Evolutionary conservation across 2,113 vertebrate species (phyloP).

Genomic region (Bungarus multicinctus): DNA sequence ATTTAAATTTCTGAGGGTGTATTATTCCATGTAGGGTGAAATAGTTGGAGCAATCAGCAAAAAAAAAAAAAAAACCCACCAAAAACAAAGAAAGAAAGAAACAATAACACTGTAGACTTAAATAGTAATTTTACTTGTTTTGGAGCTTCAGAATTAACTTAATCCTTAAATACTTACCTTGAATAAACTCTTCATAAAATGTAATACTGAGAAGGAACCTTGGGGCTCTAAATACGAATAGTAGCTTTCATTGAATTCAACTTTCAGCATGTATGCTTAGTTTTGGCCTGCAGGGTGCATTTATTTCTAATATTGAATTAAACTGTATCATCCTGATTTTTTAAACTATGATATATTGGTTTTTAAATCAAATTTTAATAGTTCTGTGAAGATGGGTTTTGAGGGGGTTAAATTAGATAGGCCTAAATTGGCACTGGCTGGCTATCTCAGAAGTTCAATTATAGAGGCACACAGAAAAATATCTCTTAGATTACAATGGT

Average conservation of each 20-base stretch:
- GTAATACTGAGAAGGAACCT: not conserved
- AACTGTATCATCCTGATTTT: not conserved
- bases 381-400: not conserved
- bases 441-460: not conserved
- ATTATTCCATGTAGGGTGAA: not conserved
- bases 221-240: not conserved
- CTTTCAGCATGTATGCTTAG: not conserved
- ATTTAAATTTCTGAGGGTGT: not conserved
- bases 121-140: not conserved
- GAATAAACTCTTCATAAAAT: not conserved
- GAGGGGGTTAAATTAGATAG: not conserved
- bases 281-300: not conserved
- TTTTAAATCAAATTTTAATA: not conserved
- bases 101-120: too few species aligned
- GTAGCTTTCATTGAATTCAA: not conserved
- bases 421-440: not conserved
- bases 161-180: not conserved
- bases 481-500: not conserved
- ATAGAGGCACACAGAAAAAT: not conserved
- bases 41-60: not conserved
- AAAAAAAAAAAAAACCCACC: too few species aligned
- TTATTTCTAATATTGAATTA: not conserved
- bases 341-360: not conserved
- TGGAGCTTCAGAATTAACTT: not conserved
- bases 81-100: too few species aligned